Evolutionary conservation across 2,113 vertebrate species (phyloP).

Genomic region (Grus americana): DNA sequence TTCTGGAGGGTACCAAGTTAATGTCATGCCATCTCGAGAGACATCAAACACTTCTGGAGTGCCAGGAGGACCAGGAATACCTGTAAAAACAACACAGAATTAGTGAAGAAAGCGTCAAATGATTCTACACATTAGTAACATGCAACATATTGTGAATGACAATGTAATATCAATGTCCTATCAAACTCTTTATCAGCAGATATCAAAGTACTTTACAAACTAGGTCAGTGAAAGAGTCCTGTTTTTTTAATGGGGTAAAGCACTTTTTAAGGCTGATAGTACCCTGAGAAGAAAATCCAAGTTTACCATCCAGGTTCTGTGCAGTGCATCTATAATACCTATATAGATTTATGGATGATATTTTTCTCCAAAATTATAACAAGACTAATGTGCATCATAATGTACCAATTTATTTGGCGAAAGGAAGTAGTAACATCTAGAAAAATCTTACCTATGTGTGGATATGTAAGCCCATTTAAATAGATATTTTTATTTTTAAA

Average conservation of each 20-base stretch:
- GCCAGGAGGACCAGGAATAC: slow-evolving; percentile 90
- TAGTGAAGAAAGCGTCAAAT: background rate
- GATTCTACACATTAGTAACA: background rate
- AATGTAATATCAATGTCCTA: background rate
- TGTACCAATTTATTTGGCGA: background rate
- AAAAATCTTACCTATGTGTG: background rate
- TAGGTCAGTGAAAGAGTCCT: background rate
- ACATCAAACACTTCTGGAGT: slow-evolving; percentile 90
- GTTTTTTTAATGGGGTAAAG: background rate
- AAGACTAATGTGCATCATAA: background rate
- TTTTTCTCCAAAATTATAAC: background rate
- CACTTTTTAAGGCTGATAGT: background rate
- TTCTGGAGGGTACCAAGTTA: slow-evolving; percentile 93
- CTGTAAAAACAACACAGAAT: slow-evolving; percentile 66
- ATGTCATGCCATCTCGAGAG: slow-evolving; percentile 96
- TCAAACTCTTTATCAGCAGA: background rate
- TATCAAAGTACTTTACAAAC: background rate
- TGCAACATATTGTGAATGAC: background rate
- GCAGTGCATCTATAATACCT: background rate
- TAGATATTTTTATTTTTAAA: background rate
- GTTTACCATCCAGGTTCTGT: background rate
- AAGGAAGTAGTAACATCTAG: background rate
- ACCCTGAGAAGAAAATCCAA: background rate
- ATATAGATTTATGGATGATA: background rate
- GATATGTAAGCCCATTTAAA: background rate